phyloP scores from a whole-genome alignment of 2,113 vertebrate species.

The Capricornis sumatraensis region DNA sequence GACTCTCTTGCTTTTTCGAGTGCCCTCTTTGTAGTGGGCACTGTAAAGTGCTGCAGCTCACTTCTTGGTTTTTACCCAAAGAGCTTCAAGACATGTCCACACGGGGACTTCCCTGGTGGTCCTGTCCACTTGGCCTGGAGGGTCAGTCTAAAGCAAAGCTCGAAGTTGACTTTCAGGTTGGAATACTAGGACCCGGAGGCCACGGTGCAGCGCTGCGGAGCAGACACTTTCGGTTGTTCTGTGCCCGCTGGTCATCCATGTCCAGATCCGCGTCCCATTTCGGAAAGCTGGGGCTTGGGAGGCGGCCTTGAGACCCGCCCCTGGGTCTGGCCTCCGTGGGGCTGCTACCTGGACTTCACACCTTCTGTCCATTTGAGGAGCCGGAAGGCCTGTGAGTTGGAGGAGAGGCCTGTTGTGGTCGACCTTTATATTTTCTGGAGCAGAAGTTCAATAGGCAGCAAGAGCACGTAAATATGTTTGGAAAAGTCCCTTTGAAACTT shows the following conservation, averaged over 20 bases:
- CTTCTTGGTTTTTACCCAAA: neutral
- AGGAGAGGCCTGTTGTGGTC: neutral
- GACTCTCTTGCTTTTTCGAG: neutral
- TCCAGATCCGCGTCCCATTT: neutral
- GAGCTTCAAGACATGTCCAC: neutral
- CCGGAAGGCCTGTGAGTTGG: neutral
- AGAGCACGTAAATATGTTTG: neutral
- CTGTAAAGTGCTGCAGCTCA: neutral
- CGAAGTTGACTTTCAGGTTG: neutral
- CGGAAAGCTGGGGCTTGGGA: neutral
- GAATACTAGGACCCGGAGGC: neutral
- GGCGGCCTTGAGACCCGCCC: neutral
- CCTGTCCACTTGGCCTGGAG: neutral
- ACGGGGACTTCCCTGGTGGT: neutral
- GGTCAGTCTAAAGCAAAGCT: neutral
- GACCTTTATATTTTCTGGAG: neutral
- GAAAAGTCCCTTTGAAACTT: neutral
- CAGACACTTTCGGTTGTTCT: accelerated
- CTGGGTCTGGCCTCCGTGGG: neutral
- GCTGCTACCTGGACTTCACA: neutral
- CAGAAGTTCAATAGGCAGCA: neutral
- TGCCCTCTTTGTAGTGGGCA: neutral
- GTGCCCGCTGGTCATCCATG: neutral
- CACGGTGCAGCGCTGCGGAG: accelerated
- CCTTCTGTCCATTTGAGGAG: neutral